Evolutionary conservation across 2,797 vertebrate species (phyloP), one percentile per base, ranked within the genome.

Genomic region (Galago senegalensis): DNA sequence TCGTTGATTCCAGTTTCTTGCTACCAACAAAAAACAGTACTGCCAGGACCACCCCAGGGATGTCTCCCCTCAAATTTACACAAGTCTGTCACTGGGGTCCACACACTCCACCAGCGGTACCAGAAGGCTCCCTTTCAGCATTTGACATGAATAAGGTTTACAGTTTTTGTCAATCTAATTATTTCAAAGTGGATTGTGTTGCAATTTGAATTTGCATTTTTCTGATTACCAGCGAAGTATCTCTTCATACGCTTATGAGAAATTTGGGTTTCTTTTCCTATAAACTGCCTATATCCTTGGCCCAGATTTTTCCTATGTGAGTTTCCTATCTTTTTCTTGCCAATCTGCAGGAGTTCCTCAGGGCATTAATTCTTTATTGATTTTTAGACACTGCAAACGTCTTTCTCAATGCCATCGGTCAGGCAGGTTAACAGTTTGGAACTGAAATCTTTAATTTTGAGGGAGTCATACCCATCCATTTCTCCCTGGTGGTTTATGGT

Each of bases 401-500:
- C 89, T 92, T 95, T 72, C 80, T 82, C 43, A 29, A n/a, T 80
- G 69, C 84, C 6, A 1, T 79, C 53, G 85, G 95, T 88, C 96
- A 93, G 76, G 49, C 46, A 94, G 75, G 84, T 96, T 96, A 93
- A 94, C 81, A 75, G 91, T 79, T 97, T 79, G 61, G 69, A 97
- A 93, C 49, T 61, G 91, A 91, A 95, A 95, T 94, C 70, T 95
- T 96, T 97, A 93, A 87, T 93, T 88, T 83, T 76, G 92, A 91
- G 76, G 27, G 65, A 86, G 43, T 86, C 49, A 37, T 86, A 67
- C 18, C 53, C 79, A 89, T 83, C 81, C 58, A 46, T 95, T 96
- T 93, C 93, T 60, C 80, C 82, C 79, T 67, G 75, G 58, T 9
- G 25, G 63, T 90, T 97, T 91, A 49, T 85, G 23, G 75, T 80